Evolutionary conservation across 2,888 invertebrate genomes (phyloP), one percentile per base, ranked within the genome.

Genomic region (Boloria euphrosyne): DNA sequence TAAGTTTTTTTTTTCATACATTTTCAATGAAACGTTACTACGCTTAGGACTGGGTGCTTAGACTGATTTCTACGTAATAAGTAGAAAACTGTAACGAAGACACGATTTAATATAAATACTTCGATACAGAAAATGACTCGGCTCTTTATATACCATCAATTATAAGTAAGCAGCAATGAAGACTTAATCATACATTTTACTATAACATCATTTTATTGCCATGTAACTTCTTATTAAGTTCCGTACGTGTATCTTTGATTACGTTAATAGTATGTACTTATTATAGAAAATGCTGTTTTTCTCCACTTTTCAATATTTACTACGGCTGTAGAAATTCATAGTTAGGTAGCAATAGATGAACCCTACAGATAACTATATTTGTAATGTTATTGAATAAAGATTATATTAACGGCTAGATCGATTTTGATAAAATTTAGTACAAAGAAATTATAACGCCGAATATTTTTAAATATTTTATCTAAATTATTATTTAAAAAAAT

Each of bases 141-240:
- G 22, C 16, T 58, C 46, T 57, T 65, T 60, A 52, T 46, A 55
- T 22, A 31, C 18, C 44, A 66, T 54, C 61, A 65, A 55, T 62
- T 58, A 54, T 58, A 49, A 17, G 52, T 49, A 54, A 62, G 62
- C 50, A 62, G 62, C 49, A 65, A 13, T 57, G 63, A 52, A 52
- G 59, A 52, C 27, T 60, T 63, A 66, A 69, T 69, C 60, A 61
- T 55, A 66, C 65, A 65, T 62, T 63, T 68, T 57, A 60, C 59
- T 60, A 66, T 57, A 63, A 16, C 50, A 46, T 57, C 54, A 16
- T 54, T 59, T 68, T 62, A 68, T 51, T 62, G 62, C 58, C 18
- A 22, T 27, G 58, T 58, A 52, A 52, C 50, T 49, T 58, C 38
- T 53, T 53, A 68, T 65, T 68, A 66, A 58, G 57, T 51, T 58